Evolutionary conservation across 2,888 invertebrate genomes (phyloP).

Genomic region (Agrilus biguttatus): DNA sequence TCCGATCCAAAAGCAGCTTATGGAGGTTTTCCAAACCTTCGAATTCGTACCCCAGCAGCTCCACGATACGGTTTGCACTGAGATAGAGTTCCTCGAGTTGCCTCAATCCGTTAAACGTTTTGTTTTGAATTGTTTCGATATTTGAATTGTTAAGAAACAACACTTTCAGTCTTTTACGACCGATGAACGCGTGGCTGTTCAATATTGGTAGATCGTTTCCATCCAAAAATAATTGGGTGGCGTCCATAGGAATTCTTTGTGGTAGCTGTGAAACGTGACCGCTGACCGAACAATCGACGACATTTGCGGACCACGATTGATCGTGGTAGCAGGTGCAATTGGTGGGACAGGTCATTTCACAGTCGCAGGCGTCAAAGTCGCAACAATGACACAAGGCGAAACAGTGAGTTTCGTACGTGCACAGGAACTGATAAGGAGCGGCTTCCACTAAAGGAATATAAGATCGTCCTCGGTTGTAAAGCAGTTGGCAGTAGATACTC

Average conservation of each 20-base stretch:
- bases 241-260: conserved; percentile 78
- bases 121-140: conserved; percentile 63
- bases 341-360: conserved; percentile 80
- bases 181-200: conserved; percentile 73
- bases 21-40: conserved; percentile 58
- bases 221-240: conserved; percentile 75
- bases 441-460: conserved; percentile 66
- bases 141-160: conserved; percentile 66
- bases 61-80: conserved; percentile 56
- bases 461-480: conserved; percentile 60
- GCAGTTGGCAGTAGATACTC: conserved; percentile 65
- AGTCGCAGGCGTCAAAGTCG: conserved; percentile 84
- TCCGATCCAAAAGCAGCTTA: conserved; percentile 60
- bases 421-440: conserved; percentile 68
- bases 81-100: conserved; percentile 61
- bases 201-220: conserved; percentile 66
- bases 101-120: conserved; percentile 72
- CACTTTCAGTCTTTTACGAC: conserved; percentile 61
- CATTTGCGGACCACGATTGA: conserved; percentile 73
- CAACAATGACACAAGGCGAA: conserved; percentile 81
- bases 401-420: conserved; percentile 73
- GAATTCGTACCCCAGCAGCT: conserved; percentile 66
- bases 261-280: conserved; percentile 57
- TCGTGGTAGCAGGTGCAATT: conserved; percentile 84
- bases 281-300: conserved; percentile 65